These are phyloP conservation scores for Drosophila neutralis DNA, from an alignment of 2,888 invertebrate species.

Conservation along the genomic window DNA sequence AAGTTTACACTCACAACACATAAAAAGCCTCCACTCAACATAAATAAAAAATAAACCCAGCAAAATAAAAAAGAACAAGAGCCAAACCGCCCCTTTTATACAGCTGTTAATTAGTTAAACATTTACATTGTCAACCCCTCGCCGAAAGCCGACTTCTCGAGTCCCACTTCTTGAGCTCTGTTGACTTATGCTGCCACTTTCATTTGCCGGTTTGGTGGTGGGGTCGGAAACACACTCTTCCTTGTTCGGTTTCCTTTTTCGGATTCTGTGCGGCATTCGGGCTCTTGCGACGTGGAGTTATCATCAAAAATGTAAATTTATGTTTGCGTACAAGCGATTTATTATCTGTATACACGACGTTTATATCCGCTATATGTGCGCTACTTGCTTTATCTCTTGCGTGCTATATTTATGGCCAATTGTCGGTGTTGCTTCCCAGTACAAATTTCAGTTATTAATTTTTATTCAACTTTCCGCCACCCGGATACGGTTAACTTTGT, in stretches of 20 bases:
- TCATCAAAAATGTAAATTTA: constrained; percentile 80
- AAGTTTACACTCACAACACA: constrained; percentile 19
- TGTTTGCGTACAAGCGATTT: constrained; percentile 70
- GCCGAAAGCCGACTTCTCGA: constrained; percentile 3
- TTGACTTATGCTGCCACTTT: constrained; percentile 58
- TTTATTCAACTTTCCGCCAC: constrained; percentile 37
- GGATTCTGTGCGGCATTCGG: background rate
- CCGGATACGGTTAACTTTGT: constrained; percentile 10
- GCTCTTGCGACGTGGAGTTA: constrained; percentile 46
- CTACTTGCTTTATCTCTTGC: constrained; percentile 7
- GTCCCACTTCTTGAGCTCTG: constrained; percentile 31
- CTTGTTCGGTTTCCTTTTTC: too few species aligned
- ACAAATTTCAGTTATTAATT: constrained; percentile 68
- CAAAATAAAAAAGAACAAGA: constrained; percentile 13
- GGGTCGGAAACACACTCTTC: background rate
- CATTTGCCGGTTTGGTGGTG: constrained; percentile 31
- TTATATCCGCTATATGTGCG: constrained; percentile 3
- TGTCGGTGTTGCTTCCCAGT: constrained; percentile 24
- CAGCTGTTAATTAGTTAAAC: constrained; percentile 77
- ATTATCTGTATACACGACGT: constrained; percentile 47
- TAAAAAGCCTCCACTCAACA: background rate
- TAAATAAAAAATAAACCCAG: background rate
- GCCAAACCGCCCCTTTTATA: constrained; percentile 7
- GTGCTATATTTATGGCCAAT: constrained; percentile 61
- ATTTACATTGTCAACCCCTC: constrained; percentile 46